Percentiles rank a stretch among this genome's conserved stretches.
phyloP scores from a whole-genome alignment of 2,113 vertebrate species.

The Machaerirhynchus nigripectus region DNA sequence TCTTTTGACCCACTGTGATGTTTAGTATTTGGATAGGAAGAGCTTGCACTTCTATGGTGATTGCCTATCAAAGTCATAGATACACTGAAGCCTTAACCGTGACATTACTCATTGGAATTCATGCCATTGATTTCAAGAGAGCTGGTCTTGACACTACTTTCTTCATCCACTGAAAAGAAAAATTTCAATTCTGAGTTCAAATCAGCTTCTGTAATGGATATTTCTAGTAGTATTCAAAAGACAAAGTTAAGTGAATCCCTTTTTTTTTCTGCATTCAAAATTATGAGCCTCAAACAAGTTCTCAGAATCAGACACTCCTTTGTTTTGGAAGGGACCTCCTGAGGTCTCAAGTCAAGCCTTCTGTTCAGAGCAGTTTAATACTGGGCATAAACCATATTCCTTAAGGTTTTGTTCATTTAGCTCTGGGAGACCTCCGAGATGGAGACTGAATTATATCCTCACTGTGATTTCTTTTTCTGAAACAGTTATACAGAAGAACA shows the following conservation, averaged over 20 bases:
- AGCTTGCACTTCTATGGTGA: not conserved
- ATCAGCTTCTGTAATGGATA: not conserved
- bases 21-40: not conserved
- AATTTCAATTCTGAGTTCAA: not conserved
- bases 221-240: not conserved
- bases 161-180: not conserved
- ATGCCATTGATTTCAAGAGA: not conserved
- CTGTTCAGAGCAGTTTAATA: not conserved
- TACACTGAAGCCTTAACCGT: not conserved
- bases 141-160: not conserved
- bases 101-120: not conserved
- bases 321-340: not conserved
- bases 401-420: not conserved
- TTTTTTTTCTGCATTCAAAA: not conserved
- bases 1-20: not conserved
- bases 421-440: not conserved
- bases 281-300: not conserved
- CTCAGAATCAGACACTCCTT: not conserved
- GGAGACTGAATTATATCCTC: not conserved
- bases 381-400: not conserved
- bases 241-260: not conserved
- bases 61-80: not conserved
- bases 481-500: not conserved
- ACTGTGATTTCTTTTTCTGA: not conserved
- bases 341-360: not conserved